phyloP scores from a whole-genome alignment of 1,140 invertebrate species.

The Sycobia sp. region DNA sequence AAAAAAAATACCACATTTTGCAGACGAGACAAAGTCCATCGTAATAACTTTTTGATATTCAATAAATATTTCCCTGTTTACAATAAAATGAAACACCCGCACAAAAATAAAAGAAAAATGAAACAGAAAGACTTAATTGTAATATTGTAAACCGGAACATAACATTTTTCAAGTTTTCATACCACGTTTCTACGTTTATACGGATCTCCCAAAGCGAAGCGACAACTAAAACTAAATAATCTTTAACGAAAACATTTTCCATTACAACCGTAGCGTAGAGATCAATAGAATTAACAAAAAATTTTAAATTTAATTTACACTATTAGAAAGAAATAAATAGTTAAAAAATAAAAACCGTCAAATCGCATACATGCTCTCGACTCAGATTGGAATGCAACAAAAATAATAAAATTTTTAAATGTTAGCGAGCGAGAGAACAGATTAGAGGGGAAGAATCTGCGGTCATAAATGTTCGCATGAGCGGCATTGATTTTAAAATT shows the following conservation, averaged over 20 bases:
- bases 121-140: conserved; percentile 36
- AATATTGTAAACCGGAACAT: conserved; percentile 39
- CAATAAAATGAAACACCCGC: conserved; percentile 25
- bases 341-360: conserved; percentile 10
- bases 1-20: conserved; percentile 44
- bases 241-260: conserved; percentile 39
- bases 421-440: conserved; percentile 40
- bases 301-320: conserved; percentile 27
- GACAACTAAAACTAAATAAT: conserved; percentile 38
- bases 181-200: conserved; percentile 59
- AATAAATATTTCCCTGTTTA: conserved; percentile 53
- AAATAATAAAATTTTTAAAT: conserved; percentile 44
- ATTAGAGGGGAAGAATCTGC: conserved; percentile 35
- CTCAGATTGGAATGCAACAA: conserved; percentile 39
- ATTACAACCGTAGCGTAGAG: conserved; percentile 55
- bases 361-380: conserved; percentile 35
- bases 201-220: conserved; percentile 48
- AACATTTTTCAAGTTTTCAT: conserved; percentile 56
- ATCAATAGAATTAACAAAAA: conserved; percentile 40
- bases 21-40: conserved; percentile 48
- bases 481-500: conserved; percentile 53
- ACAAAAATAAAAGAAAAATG: conserved; percentile 42
- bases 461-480: conserved; percentile 41
- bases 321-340: conserved; percentile 23
- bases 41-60: conserved; percentile 55